Evolutionary conservation across 2,113 vertebrate genomes (phyloP), one percentile per base, ranked within the genome.

Genomic region (Pseudopodoces humilis): DNA sequence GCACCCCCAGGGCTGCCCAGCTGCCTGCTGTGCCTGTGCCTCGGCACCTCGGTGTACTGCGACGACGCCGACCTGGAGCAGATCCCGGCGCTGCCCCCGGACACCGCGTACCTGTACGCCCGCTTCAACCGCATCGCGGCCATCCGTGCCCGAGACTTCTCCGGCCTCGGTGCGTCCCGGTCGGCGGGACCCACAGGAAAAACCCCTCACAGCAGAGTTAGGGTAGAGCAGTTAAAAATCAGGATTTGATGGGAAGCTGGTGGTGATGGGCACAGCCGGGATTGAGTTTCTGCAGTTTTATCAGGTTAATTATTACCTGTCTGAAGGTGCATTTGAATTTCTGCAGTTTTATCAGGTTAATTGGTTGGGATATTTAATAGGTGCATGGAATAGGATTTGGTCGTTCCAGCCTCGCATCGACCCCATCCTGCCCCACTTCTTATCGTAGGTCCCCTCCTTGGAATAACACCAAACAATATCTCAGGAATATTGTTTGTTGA

Each of bases 1-100:
- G 21, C 50, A 4, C 16, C 44, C 24, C 65, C 95, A 99, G 99
- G 86, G 17, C 97, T 98, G 95, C 98, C 98, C 58, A 98, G 98
- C 71, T 99, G 98, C 86, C 95, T 97, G 74, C 88, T 98, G 49
- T 99, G 98, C 55, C 97, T 98, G 50, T 99, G 98, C 84, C 95
- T 98, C 1, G 92, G 98, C 49, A 98, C 97, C 62, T 99, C 98
- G 0, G 98, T 98, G 41, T 99, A 99, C 97, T 98, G 98, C 10
- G 98, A 99, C 0, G 98, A 98, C 7, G 35, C 96, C 0, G 83
- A 95, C 52, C 95, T 99, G 53, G 96, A 98, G 49, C 86, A 53
- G 56, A 95, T 98, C 27, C 98, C 98, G 1, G 96, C 80, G 10
- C 97, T 99, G 84, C 98, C 98, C 2, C 97, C 96, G 35, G 97